Percentiles rank a stretch among this genome's conserved stretches.
phyloP scores from a whole-genome alignment of 2,113 vertebrate species.

The Ifrita kowaldi region DNA sequence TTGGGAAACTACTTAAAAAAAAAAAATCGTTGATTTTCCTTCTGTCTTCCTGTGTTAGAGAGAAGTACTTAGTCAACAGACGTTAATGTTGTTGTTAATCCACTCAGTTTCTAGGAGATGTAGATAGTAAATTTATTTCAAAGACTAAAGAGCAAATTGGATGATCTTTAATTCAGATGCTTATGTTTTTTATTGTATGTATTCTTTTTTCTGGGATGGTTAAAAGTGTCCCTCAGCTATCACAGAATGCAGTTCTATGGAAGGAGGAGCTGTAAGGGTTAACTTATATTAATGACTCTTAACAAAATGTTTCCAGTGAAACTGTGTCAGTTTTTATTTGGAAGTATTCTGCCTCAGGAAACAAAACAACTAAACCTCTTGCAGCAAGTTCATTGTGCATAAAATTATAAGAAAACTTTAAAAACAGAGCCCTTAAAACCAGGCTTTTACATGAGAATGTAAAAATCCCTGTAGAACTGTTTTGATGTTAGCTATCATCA shows the following conservation, averaged over 20 bases:
- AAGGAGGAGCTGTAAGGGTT: neutral
- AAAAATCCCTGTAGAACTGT: neutral
- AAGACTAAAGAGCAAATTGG: neutral
- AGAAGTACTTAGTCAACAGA: neutral
- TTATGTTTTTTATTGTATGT: neutral
- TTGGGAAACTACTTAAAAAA: neutral
- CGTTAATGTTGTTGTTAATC: neutral
- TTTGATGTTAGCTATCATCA: slow-evolving; percentile 5
- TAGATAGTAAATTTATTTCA: neutral
- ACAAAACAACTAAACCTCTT: neutral
- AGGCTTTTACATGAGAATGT: neutral
- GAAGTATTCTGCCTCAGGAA: neutral
- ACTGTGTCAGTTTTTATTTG: neutral
- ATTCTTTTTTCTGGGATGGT: neutral
- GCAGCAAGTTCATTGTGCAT: neutral
- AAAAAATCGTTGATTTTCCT: neutral
- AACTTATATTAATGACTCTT: neutral
- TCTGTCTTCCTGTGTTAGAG: neutral
- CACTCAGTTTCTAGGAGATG: neutral
- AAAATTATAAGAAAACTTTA: neutral
- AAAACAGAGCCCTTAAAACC: neutral
- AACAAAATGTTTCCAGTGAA: neutral
- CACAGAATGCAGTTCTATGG: neutral
- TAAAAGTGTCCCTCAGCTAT: neutral
- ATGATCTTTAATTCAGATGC: neutral